Conservation (phyloP, 2,888 invertebrate species). For the Aricia artaxerxes region DNA sequence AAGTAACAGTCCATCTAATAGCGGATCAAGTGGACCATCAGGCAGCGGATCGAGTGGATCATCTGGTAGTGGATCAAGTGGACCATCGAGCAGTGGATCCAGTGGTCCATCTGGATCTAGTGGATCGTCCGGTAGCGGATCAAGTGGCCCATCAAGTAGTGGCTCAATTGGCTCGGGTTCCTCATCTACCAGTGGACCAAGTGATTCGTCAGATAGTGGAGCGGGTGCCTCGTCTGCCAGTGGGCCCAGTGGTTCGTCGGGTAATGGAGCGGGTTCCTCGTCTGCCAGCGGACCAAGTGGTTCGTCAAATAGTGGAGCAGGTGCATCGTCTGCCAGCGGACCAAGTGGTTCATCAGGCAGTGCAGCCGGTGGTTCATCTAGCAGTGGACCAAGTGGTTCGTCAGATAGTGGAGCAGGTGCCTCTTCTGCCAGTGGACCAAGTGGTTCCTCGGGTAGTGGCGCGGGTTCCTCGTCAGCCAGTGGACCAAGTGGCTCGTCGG, state of each 20-base stretch:
- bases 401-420: no score
- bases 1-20: background rate
- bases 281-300: background rate
- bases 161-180: background rate
- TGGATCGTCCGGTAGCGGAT: constrained; percentile 6
- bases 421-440: no score
- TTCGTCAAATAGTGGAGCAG: background rate
- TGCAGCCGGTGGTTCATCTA: background rate
- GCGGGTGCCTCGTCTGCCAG: background rate
- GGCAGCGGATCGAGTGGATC: background rate
- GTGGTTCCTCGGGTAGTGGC: background rate
- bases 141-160: constrained; percentile 29
- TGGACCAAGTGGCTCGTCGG: no score
- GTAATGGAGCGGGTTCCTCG: background rate
- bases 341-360: background rate
- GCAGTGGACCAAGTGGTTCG: background rate
- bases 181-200: background rate
- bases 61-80: background rate
- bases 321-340: background rate
- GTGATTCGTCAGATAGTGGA: background rate
- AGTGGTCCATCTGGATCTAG: constrained; percentile 24
- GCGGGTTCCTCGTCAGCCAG: no score
- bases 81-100: background rate
- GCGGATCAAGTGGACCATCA: background rate
- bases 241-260: constrained; percentile 2